Base-by-base conservation (phyloP, 1,140 invertebrate genomes). In the Danaus melanippus region DNA sequence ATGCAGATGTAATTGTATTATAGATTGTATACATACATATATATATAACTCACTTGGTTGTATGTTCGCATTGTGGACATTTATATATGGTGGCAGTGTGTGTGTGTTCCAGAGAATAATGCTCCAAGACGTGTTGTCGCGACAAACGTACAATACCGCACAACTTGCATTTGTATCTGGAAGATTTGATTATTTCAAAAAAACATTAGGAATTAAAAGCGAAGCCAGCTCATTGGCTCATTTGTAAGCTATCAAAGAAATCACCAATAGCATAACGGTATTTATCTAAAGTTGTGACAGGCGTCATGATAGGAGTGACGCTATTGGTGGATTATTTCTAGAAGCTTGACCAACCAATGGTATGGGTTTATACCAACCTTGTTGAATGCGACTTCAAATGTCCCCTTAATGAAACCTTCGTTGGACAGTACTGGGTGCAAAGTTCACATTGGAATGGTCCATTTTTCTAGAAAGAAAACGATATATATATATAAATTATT, bases 361-460 rank as follows among this genome's bases (percentile, higher is more conserved):
- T 32, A 32, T 7, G 0, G 21, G 0, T 32, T 32, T 9, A 21
- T 44, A 50, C 53, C 64, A 60, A 87, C 78, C 83, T 82, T 0
- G 79, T 87, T 0, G 76, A 76, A 48, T 88, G 86, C 1, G 86
- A 88, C 42, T 87, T 87, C 58, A 84, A 74, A 48, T 88, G 86
- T 4, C 86, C 84, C 11, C 84, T 53, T 41, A 87, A 49, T 0
- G 84, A 87, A 0, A 86, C 82, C 0, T 60, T 64, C 15, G 69
- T 82, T 0, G 78, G 77, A 43, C 83, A 81, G 58, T 75, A 86
- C 49, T 87, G 84, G 0, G 56, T 43, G 49, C 84, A 88, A 0
- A 88, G 53, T 0, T 80, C 74, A 49, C 86, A 87, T 50, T 70
- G 58, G 8, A 79, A 63, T 0, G 58, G 53, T 8, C 80, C 76